A percentile compares a stretch with the other conserved stretches of the same genome.
phyloP scores from a whole-genome alignment of 2,113 vertebrate species.

The Phyllopteryx taeniolatus region DNA sequence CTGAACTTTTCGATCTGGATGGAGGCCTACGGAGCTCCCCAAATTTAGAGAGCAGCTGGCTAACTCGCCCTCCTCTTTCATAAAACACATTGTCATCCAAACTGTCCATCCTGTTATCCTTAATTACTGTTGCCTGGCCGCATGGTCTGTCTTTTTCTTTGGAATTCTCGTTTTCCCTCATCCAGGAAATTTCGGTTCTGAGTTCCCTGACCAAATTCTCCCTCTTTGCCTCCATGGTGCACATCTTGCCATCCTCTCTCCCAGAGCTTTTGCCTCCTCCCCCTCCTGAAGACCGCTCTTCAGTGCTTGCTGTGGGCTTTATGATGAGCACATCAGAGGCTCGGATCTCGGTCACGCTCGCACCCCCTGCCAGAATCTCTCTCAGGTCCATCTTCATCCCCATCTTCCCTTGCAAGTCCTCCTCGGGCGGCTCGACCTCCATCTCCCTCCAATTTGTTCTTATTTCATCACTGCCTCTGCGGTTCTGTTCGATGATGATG shows the following conservation, averaged over 20 bases:
- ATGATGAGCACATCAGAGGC: slow-evolving; percentile 75
- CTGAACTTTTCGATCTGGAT: slow-evolving; percentile 76
- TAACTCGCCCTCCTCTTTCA: slow-evolving; percentile 72
- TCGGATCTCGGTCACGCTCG: slow-evolving; percentile 71
- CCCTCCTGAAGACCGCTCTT: slow-evolving; percentile 36
- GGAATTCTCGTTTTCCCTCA: slow-evolving; percentile 39
- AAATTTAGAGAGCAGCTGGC: slow-evolving; percentile 75
- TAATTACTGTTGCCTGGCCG: slow-evolving; percentile 44
- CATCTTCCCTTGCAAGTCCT: slow-evolving; percentile 53
- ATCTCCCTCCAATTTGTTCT: slow-evolving; percentile 48
- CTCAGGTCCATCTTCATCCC: slow-evolving; percentile 71
- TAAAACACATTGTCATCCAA: slow-evolving; percentile 39
- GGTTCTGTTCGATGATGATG: slow-evolving; percentile 74
- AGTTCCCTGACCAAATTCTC: slow-evolving; percentile 36
- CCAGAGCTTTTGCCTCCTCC: slow-evolving; percentile 12
- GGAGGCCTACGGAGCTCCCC: slow-evolving; percentile 64
- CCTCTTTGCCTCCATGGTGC: slow-evolving; percentile 25
- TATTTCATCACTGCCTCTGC: slow-evolving; percentile 36
- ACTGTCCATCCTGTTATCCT: slow-evolving; percentile 37
- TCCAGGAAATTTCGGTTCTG: slow-evolving; percentile 41
- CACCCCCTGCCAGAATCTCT: slow-evolving; percentile 67
- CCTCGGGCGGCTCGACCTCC: slow-evolving; percentile 43
- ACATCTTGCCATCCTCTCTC: slow-evolving; percentile 39
- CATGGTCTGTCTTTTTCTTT: slow-evolving; percentile 44
- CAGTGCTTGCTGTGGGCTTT: slow-evolving; percentile 47